A percentile compares a stretch with the other conserved stretches of the same genome.
phyloP scores from a whole-genome alignment of 2,113 vertebrate genomes.

The Ptyas mucosa region DNA sequence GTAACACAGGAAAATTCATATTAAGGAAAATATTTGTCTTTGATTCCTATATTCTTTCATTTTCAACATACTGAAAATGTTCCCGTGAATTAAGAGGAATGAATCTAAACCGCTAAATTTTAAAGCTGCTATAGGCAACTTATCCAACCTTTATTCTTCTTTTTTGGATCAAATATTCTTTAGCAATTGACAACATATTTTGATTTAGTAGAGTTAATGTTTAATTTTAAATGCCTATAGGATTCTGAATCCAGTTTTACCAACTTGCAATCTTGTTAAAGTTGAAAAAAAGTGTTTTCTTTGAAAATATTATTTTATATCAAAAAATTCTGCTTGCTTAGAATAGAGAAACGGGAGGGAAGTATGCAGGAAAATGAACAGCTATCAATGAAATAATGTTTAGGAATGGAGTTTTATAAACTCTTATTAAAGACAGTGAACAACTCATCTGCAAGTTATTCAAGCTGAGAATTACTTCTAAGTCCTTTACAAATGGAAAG shows the following conservation, averaged over 20 bases:
- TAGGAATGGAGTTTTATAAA: background rate
- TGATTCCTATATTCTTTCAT: constrained; percentile 11
- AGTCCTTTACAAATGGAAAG: background rate
- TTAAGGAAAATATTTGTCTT: constrained; percentile 19
- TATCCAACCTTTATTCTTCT: background rate
- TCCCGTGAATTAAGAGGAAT: background rate
- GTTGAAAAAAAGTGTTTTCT: background rate
- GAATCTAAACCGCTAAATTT: background rate
- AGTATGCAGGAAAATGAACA: background rate
- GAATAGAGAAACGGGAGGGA: background rate
- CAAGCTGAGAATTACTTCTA: background rate
- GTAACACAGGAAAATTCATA: background rate
- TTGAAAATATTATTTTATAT: background rate
- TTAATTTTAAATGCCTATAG: background rate
- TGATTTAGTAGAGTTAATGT: background rate
- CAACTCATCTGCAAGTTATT: background rate
- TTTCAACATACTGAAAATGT: constrained; percentile 10
- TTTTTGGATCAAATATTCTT: background rate
- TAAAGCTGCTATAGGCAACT: background rate
- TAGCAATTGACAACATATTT: background rate
- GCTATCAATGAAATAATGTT: background rate
- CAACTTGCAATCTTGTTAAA: background rate
- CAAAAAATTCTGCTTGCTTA: background rate
- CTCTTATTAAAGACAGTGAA: background rate
- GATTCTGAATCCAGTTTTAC: background rate